These are phyloP conservation scores for Xenus cinereus DNA, from an alignment of 2,113 vertebrate genomes.

Conservation along the genomic window DNA sequence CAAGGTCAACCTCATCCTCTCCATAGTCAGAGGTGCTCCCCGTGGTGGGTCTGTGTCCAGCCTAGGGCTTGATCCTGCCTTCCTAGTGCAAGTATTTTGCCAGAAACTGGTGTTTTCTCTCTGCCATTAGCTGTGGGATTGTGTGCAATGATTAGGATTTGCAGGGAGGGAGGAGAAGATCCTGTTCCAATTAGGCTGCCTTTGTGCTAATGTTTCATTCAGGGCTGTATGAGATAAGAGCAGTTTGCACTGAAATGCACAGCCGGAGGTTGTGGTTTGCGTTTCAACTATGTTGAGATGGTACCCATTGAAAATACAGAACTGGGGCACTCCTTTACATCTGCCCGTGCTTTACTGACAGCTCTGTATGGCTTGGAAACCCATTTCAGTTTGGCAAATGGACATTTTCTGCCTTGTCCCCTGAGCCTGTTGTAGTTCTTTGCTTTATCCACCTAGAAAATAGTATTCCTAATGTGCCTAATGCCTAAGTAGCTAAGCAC, in stretches of 20 bases:
- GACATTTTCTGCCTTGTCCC: constrained; percentile 59
- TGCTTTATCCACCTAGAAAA: not conserved
- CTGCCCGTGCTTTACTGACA: constrained; percentile 53
- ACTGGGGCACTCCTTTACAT: constrained; percentile 26
- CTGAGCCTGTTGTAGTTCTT: constrained; percentile 59
- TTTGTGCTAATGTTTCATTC: constrained; percentile 25
- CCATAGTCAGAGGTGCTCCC: not conserved
- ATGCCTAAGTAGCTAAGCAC: not conserved
- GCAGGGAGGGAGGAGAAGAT: constrained; percentile 26
- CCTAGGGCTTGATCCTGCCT: not conserved
- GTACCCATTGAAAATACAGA: constrained; percentile 59
- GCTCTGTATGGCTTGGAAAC: constrained; percentile 47
- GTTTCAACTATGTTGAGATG: constrained; percentile 51
- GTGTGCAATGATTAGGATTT: constrained; percentile 49
- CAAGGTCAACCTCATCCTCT: not conserved
- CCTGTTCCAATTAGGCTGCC: constrained; percentile 25
- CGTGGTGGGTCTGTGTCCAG: not conserved
- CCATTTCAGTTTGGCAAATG: constrained; percentile 52
- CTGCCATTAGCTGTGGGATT: constrained; percentile 12
- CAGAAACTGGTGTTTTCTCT: not conserved
- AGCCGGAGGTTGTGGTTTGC: constrained; percentile 41
- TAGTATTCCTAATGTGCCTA: not conserved
- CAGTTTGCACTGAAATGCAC: constrained; percentile 32
- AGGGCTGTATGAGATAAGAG: constrained; percentile 6
- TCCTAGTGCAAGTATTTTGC: not conserved